These are phyloP conservation scores for Adela reaumurella DNA, from an alignment of 2,888 invertebrate species.

Conservation along the genomic window DNA sequence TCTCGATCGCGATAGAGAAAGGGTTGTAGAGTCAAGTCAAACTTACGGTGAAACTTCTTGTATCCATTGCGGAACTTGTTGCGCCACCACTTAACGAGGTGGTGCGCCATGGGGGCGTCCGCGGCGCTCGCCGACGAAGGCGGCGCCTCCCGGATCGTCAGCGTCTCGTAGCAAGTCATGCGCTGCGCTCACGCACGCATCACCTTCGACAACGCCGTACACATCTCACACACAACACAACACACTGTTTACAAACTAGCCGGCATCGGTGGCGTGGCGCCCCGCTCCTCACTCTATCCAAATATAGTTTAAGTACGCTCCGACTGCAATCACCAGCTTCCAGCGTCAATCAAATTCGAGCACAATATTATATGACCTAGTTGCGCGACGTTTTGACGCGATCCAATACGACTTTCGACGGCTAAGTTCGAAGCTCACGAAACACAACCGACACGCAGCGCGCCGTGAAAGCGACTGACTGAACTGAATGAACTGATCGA, in stretches of 20 bases:
- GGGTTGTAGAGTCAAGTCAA: background rate
- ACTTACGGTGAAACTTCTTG: constrained; percentile 69
- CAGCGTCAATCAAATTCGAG: background rate
- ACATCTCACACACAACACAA: background rate
- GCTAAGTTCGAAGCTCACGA: background rate
- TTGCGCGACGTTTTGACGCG: no score
- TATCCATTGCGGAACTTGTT: constrained; percentile 72
- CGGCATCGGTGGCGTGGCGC: background rate
- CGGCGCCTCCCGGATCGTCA: constrained; percentile 24
- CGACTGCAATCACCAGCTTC: no score
- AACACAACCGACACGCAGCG: background rate
- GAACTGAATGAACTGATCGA: background rate
- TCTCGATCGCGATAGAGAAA: no score
- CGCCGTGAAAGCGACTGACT: background rate
- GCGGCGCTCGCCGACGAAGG: constrained; percentile 47
- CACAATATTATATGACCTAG: background rate
- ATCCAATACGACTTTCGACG: background rate
- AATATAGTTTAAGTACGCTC: no score
- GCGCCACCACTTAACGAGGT: constrained; percentile 75
- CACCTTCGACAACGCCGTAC: constrained; percentile 17
- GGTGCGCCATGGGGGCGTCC: constrained; percentile 67
- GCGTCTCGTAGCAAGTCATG: constrained; percentile 58
- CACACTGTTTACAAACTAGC: background rate
- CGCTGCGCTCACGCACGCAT: constrained; percentile 58
- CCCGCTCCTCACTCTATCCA: background rate